Evolutionary conservation across 2,113 vertebrate species (phyloP).

Genomic region (Gnathonemus echidnorhynchus): DNA sequence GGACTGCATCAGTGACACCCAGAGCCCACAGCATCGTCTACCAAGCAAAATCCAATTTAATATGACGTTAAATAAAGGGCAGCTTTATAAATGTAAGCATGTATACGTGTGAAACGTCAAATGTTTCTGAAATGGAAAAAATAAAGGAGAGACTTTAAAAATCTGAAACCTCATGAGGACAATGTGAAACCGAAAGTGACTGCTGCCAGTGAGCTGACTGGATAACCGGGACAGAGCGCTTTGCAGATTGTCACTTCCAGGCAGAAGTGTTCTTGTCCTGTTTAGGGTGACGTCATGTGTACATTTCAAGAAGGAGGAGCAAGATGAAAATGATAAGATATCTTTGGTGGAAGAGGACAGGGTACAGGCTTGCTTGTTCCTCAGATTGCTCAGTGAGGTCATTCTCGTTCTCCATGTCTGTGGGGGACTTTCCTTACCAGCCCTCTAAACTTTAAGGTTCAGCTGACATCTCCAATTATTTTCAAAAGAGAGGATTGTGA

Average conservation of each 20-base stretch:
- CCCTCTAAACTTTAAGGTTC: neutral
- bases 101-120: neutral
- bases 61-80: neutral
- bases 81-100: neutral
- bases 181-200: neutral
- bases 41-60: neutral
- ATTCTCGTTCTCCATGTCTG: neutral
- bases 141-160: neutral
- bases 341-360: no score
- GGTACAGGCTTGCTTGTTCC: neutral
- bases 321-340: neutral
- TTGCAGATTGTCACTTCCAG: neutral
- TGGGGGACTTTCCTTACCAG: neutral
- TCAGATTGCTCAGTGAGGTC: neutral
- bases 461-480: neutral
- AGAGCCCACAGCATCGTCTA: neutral
- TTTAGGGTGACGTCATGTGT: neutral
- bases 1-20: neutral
- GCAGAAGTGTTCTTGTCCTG: neutral
- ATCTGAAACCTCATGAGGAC: neutral
- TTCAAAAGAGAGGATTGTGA: neutral
- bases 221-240: neutral
- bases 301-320: neutral
- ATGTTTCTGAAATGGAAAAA: neutral
- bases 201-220: neutral